Evolutionary conservation across 2,888 invertebrate species (phyloP), one percentile per base, ranked within the genome.

Genomic region (Lydus trimaculatus): DNA sequence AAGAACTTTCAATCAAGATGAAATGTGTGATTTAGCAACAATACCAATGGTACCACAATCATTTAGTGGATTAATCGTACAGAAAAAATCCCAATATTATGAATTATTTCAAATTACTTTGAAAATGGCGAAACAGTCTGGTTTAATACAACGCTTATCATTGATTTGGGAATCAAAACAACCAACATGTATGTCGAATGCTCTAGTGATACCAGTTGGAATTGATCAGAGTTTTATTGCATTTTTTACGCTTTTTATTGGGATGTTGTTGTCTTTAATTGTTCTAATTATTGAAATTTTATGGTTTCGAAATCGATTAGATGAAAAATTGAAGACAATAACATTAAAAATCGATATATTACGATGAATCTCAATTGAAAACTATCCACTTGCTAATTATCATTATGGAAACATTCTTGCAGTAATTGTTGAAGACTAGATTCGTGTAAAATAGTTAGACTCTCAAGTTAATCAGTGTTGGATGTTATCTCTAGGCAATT

Each of bases 21-120:
- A 87, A 60, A 80, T 88, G 0, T 88, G 89, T 70, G 88, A 88
- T 65, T 75, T 88, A 20, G 86, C 78, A 0, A 79, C 80, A 67
- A 80, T 84, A 56, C 71, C 79, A 25, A 75, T 83, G 61, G 72
- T 81, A 6, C 70, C 73, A 11, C 74, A 80, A 0, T 81, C 84
- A 58, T 63, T 83, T 1, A 67, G 86, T 39, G 85, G 83, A 63
- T 80, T 86, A 73, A 80, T 86, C 68, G 73, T 83, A 1, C 83
- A 83, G 43, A 87, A 87, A 72, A 81, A 83, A 43, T 77, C 79
- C 0, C 76, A 80, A 61, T 82, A 79, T 67, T 85, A 85, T 66
- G 84, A 82, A 69, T 60, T 83, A 43, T 79, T 83, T 65, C 73
- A 76, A 63, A 75, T 81, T 20, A 80, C 64, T 11, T 36, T 65